Conservation (phyloP, 2,797 vertebrate genomes). For the Darevskia mixta region DNA sequence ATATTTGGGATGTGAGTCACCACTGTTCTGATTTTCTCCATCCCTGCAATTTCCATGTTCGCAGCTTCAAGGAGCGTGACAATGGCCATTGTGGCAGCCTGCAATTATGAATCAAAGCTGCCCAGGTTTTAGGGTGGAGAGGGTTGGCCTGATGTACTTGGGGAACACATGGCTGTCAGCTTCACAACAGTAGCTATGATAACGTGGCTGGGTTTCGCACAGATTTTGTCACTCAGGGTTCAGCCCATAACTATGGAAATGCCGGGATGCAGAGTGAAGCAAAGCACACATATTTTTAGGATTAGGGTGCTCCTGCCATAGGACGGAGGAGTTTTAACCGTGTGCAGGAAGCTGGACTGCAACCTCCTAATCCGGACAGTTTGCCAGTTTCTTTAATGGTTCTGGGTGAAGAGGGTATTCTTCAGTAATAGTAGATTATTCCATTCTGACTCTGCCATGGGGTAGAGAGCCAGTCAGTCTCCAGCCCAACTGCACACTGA, state of each 20-base stretch:
- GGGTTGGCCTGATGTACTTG: not conserved
- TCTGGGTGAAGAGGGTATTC: no score
- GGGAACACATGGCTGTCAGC: not conserved
- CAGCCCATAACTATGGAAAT: not conserved
- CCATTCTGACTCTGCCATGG: not conserved
- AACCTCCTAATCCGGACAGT: no score
- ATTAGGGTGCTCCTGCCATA: not conserved
- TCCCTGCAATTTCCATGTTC: conserved; percentile 17
- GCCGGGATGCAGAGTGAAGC: not conserved
- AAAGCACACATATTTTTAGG: not conserved
- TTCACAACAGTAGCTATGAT: not conserved
- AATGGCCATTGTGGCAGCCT: conserved; percentile 7
- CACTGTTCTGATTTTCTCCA: not conserved
- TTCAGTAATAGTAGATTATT: no score
- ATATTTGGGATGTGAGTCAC: not conserved
- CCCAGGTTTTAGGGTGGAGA: not conserved
- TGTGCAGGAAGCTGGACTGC: no score
- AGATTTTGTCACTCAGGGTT: not conserved
- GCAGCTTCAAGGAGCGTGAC: not conserved
- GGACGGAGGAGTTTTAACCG: not conserved
- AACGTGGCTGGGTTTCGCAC: not conserved
- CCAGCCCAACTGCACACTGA: not conserved
- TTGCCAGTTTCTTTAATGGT: no score
- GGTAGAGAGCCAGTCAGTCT: not conserved
- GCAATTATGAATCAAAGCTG: conserved; percentile 27